These are phyloP conservation scores for Invenusta paracnida DNA, from an alignment of 2,888 invertebrate genomes.

Conservation along the genomic window DNA sequence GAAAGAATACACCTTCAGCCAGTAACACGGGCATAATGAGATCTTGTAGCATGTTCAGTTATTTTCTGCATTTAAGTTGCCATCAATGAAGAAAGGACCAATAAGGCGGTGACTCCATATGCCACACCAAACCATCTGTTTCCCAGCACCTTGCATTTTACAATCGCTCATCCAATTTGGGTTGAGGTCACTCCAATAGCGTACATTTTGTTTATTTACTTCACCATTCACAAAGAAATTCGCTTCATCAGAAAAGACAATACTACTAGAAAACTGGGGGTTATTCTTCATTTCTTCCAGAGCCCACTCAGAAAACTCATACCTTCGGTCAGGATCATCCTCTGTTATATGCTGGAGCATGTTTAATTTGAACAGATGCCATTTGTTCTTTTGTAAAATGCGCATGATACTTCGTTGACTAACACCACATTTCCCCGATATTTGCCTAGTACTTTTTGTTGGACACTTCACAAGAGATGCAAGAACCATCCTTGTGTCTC, in stretches of 20 bases:
- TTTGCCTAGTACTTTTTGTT: too few relatives aligned
- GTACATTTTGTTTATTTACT: not conserved
- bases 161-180: not conserved
- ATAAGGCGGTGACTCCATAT: not conserved
- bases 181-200: not conserved
- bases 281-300: not conserved
- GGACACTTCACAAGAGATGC: too few relatives aligned
- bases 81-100: not conserved
- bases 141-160: not conserved
- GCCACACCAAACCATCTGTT: not conserved
- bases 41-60: not conserved
- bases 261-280: not conserved
- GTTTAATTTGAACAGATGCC: not conserved
- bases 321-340: not conserved
- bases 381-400: not conserved
- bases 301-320: not conserved
- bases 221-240: not conserved
- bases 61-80: too few relatives aligned
- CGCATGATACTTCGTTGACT: not conserved
- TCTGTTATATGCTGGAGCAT: not conserved
- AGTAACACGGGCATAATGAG: not conserved
- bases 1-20: not conserved
- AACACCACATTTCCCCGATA: too few relatives aligned
- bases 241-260: not conserved
- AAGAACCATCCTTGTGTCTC: too few relatives aligned